Conservation (phyloP, 2,888 invertebrate species). For the Dendrolimus pini region DNA sequence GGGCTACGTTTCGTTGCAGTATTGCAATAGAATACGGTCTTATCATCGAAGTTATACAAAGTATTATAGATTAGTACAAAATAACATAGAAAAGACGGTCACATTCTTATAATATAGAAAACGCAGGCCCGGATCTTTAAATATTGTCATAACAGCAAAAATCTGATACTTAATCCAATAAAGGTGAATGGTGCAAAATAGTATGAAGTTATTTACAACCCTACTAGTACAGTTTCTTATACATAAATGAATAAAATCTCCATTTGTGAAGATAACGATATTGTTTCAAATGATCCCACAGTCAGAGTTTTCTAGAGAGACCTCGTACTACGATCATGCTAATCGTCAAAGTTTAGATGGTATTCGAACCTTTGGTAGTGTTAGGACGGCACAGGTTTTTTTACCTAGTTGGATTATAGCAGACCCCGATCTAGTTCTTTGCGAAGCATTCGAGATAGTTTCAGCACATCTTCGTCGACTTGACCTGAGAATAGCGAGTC, state of each 20-base stretch:
- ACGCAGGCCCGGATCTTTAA: constrained; percentile 16
- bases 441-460: constrained; percentile 62
- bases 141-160: constrained; percentile 1
- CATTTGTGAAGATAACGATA: constrained; percentile 66
- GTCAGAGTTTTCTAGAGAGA: constrained; percentile 1
- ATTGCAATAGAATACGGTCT: too few species aligned
- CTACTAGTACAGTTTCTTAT: constrained; percentile 19
- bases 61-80: too few species aligned
- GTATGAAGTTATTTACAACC: constrained; percentile 4
- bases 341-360: constrained; percentile 32
- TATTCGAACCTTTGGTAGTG: constrained; percentile 35
- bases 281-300: constrained; percentile 42
- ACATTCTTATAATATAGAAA: background rate
- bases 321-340: constrained; percentile 1
- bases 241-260: constrained; percentile 39
- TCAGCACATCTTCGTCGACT: constrained; percentile 59
- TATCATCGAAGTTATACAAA: too few species aligned
- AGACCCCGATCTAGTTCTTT: constrained; percentile 65
- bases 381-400: constrained; percentile 48
- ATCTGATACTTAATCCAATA: background rate
- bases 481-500: constrained; percentile 64
- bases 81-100: too few species aligned
- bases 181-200: background rate
- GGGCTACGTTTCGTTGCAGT: too few species aligned
- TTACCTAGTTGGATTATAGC: constrained; percentile 42